These are phyloP conservation scores for Grammomys surdaster DNA, from an alignment of 2,113 vertebrate species.

Conservation along the genomic window DNA sequence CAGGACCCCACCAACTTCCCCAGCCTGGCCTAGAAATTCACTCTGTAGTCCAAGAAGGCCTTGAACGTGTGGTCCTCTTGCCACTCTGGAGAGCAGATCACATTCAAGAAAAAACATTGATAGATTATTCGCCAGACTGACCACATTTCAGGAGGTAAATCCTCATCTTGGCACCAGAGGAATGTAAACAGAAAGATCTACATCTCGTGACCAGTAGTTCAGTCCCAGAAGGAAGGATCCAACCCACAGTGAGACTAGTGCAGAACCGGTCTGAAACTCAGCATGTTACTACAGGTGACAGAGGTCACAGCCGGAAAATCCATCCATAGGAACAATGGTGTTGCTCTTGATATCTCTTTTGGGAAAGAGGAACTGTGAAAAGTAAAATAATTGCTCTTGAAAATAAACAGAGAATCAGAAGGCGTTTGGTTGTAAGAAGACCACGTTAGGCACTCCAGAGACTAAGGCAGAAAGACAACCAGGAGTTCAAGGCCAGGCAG, in stretches of 20 bases:
- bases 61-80: background rate
- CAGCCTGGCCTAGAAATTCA: background rate
- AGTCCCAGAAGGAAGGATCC: background rate
- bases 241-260: background rate
- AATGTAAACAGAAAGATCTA: constrained; percentile 34
- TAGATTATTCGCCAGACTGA: background rate
- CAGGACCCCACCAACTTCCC: background rate
- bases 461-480: background rate
- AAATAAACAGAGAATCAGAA: background rate
- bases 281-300: background rate
- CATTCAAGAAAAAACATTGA: background rate
- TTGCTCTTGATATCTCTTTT: background rate
- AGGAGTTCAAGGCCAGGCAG: background rate
- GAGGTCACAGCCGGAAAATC: background rate
- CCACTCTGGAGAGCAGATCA: background rate
- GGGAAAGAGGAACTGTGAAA: constrained; percentile 20
- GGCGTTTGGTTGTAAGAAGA: background rate
- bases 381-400: constrained; percentile 15
- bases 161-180: background rate
- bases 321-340: background rate
- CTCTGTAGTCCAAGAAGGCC: background rate
- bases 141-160: background rate
- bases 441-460: background rate
- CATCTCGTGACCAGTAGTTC: background rate
- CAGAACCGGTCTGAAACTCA: background rate